Percentiles rank a stretch among this genome's conserved stretches.
These are phyloP conservation scores for Pedetes capensis DNA, from an alignment of 2,113 vertebrate species.

Conservation along the genomic window DNA sequence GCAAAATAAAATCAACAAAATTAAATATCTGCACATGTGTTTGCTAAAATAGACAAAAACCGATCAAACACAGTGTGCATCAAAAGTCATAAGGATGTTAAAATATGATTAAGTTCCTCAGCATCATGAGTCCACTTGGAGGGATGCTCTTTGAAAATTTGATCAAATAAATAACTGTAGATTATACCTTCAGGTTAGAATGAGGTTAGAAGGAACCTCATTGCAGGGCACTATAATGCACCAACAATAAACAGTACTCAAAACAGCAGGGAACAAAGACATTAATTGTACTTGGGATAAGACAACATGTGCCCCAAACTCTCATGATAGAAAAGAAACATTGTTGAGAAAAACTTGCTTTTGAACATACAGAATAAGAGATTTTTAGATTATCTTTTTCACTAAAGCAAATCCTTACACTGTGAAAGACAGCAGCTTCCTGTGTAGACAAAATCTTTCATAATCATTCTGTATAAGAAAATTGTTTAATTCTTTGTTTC, in stretches of 20 bases:
- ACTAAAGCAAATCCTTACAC: neutral
- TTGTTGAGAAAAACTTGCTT: slow-evolving; percentile 33
- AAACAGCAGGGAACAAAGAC: neutral
- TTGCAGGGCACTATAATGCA: neutral
- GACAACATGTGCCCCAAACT: slow-evolving; percentile 45
- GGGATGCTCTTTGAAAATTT: neutral
- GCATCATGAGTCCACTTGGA: neutral
- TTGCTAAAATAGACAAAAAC: neutral
- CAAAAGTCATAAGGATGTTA: neutral
- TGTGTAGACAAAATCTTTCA: neutral
- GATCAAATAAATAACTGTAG: neutral
- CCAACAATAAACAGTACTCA: neutral
- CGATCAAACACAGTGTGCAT: neutral
- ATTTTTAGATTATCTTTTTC: neutral
- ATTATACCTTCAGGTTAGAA: neutral
- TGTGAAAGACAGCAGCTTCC: neutral
- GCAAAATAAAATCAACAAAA: neutral
- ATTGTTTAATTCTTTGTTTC: neutral
- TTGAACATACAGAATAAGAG: neutral
- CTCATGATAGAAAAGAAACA: slow-evolving; percentile 34
- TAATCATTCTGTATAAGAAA: neutral
- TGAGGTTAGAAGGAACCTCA: neutral
- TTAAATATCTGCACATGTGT: neutral
- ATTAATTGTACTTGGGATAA: slow-evolving; percentile 13
- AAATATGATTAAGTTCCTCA: neutral